Percentiles rank a stretch among this genome's conserved stretches.
Evolutionary conservation across 2,888 invertebrate species (phyloP).

Genomic region (Halocaridina rubra): DNA sequence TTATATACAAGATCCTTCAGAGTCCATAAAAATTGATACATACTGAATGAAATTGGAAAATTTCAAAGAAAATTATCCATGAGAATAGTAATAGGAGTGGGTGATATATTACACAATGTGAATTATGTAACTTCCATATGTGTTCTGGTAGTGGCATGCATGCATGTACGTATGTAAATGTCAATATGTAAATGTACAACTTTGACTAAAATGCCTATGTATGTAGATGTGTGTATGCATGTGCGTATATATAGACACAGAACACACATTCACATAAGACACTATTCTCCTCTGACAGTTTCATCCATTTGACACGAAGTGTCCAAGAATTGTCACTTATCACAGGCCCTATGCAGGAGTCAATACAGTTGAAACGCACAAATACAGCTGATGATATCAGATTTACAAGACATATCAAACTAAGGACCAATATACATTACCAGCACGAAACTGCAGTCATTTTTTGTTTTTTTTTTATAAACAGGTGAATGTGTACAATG

Average conservation of each 20-base stretch:
- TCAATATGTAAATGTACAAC: conserved; percentile 26
- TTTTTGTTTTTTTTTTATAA: too few species aligned
- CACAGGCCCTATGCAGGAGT: conserved; percentile 34
- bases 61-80: conserved; percentile 44
- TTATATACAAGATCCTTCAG: conserved; percentile 48
- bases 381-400: conserved; percentile 20
- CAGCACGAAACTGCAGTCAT: conserved; percentile 10
- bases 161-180: too few species aligned
- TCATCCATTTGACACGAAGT: conserved; percentile 37
- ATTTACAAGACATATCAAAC: conserved; percentile 17
- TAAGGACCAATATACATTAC: not conserved
- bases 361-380: conserved; percentile 30
- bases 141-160: too few species aligned
- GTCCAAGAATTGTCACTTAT: conserved; percentile 30
- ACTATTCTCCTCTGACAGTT: conserved; percentile 7
- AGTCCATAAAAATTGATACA: conserved; percentile 38
- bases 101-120: conserved; percentile 44
- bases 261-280: not conserved
- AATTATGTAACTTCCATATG: too few species aligned
- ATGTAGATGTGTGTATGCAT: not conserved
- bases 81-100: conserved; percentile 51
- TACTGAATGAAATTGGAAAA: conserved; percentile 32
- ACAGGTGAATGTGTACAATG: too few species aligned
- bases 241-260: not conserved
- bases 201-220: not conserved